Evolutionary conservation across 2,113 vertebrate species (phyloP).

Genomic region (Danio rerio): GRCz12tu NC_133186.1:5457501-5458000

Average conservation of each 20-base stretch:
- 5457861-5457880: slow-evolving; percentile 50
- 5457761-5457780: slow-evolving; percentile 51
- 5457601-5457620: slow-evolving; percentile 14
- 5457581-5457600: background rate
- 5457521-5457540: slow-evolving; percentile 10
- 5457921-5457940: slow-evolving; percentile 47
- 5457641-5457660: background rate
- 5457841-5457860: slow-evolving; percentile 54
- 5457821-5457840: slow-evolving; percentile 33
- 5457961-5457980: slow-evolving; percentile 11
- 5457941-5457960: slow-evolving; percentile 27
- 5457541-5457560: slow-evolving; percentile 19
- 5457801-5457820: slow-evolving; percentile 47
- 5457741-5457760: slow-evolving; percentile 13
- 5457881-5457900: slow-evolving; percentile 51
- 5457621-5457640: background rate
- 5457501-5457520: background rate
- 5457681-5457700: slow-evolving; percentile 5
- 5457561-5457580: background rate
- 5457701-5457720: too few relatives aligned
- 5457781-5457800: slow-evolving; percentile 35
- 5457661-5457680: background rate
- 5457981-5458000: slow-evolving; percentile 19
- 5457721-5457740: slow-evolving; percentile 30
- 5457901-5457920: slow-evolving; percentile 43